Conservation (phyloP, 1,140 invertebrate species). For the Tyrophagus putrescentiae region DNA sequence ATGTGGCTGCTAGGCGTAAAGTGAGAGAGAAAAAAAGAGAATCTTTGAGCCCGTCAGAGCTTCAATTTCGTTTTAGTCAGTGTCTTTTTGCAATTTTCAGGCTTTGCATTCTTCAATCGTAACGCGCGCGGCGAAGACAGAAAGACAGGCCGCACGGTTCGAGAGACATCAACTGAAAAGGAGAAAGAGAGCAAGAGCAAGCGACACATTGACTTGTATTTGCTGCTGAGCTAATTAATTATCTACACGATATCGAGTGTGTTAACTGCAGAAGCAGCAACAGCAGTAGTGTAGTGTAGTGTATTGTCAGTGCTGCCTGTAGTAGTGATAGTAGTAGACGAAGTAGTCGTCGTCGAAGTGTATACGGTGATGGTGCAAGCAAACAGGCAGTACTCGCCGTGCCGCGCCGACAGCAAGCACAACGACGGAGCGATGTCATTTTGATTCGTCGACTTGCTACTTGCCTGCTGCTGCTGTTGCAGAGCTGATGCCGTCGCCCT, state of each 20-base stretch:
- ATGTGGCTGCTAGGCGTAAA: too few species aligned
- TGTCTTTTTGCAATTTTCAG: too few species aligned
- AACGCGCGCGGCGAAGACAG: background rate
- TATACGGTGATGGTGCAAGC: too few species aligned
- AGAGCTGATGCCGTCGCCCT: background rate
- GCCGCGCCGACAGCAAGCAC: too few species aligned
- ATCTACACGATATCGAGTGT: slow-evolving; percentile 14
- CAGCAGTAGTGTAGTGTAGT: background rate
- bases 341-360: too few species aligned
- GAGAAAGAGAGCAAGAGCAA: too few species aligned
- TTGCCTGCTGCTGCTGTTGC: background rate
- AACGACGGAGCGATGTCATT: slow-evolving; percentile 11
- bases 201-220: slow-evolving; percentile 14
- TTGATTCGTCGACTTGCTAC: slow-evolving; percentile 3
- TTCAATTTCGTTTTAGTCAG: background rate
- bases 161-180: too few species aligned
- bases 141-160: too few species aligned
- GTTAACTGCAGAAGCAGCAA: slow-evolving; percentile 2
- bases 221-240: slow-evolving; percentile 11
- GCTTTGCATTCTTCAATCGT: slow-evolving; percentile 5
- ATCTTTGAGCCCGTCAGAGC: background rate
- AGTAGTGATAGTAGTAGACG: too few species aligned
- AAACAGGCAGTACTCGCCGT: too few species aligned
- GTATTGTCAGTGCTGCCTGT: too few species aligned
- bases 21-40: too few species aligned